Percentiles rank a stretch among this genome's conserved stretches.
These are phyloP conservation scores for Drosophila lacteicornis DNA, from an alignment of 1,140 invertebrate genomes.

Conservation along the genomic window DNA sequence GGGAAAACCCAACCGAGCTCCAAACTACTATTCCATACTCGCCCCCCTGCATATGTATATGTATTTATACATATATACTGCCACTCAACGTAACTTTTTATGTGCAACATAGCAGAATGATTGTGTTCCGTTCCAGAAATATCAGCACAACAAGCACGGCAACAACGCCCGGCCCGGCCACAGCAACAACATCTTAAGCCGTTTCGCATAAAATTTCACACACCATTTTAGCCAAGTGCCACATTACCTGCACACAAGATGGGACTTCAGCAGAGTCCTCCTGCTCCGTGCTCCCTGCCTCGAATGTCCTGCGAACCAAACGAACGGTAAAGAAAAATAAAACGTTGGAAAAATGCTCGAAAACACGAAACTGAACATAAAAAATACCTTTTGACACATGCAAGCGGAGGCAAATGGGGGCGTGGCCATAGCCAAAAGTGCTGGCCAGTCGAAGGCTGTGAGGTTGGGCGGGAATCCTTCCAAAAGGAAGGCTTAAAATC, in stretches of 20 bases:
- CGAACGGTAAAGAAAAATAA: constrained; percentile 58
- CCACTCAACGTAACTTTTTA: constrained; percentile 83
- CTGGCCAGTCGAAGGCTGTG: constrained; percentile 19
- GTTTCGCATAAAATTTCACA: constrained; percentile 84
- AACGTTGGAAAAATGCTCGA: constrained; percentile 70
- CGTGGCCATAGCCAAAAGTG: constrained; percentile 38
- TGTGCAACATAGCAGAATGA: constrained; percentile 83
- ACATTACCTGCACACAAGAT: constrained; percentile 84
- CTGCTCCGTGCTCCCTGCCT: not conserved
- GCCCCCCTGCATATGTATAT: not conserved
- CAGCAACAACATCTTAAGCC: constrained; percentile 73
- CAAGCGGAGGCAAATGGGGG: constrained; percentile 57
- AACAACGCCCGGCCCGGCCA: constrained; percentile 49
- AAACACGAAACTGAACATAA: constrained; percentile 81
- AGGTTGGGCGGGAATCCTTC: not conserved
- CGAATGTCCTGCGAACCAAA: constrained; percentile 24
- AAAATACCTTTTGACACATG: constrained; percentile 83
- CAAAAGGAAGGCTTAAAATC: constrained; percentile 64
- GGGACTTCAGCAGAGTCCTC: constrained; percentile 42
- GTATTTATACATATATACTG: constrained; percentile 58
- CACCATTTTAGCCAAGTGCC: constrained; percentile 84
- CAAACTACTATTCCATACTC: constrained; percentile 16
- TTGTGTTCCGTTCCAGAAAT: constrained; percentile 82
- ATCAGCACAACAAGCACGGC: constrained; percentile 77
- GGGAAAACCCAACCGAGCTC: constrained; percentile 31